phyloP scores from a whole-genome alignment of 2,797 vertebrate genomes.

The Jordanella pulchra region DNA sequence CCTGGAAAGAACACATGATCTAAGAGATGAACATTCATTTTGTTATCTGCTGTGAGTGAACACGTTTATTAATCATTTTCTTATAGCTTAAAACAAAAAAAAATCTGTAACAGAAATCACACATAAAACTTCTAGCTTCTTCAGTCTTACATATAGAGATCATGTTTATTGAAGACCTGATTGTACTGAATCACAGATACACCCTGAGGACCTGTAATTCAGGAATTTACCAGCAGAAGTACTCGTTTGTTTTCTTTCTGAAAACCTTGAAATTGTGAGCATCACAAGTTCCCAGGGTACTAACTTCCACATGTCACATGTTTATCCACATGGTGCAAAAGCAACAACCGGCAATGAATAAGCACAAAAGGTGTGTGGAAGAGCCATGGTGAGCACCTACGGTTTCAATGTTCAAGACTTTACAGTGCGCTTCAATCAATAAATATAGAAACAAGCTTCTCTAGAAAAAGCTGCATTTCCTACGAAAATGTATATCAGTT shows the following conservation, averaged over 20 bases:
- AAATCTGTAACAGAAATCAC: too few relatives aligned
- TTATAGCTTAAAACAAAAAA: too few relatives aligned
- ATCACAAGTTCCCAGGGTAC: not conserved
- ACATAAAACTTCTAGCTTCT: not conserved
- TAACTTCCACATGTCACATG: constrained; percentile 1
- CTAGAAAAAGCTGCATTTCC: too few relatives aligned
- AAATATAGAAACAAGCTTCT: not conserved
- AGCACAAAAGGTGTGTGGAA: not conserved
- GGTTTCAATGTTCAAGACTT: not conserved
- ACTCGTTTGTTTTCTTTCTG: not conserved
- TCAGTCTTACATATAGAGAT: not conserved
- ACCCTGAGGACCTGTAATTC: not conserved
- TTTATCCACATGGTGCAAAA: not conserved
- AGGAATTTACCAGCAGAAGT: not conserved
- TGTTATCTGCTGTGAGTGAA: too few relatives aligned
- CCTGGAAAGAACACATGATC: too few relatives aligned
- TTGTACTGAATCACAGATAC: not conserved
- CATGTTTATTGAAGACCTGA: not conserved
- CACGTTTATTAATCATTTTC: too few relatives aligned
- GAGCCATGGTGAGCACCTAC: not conserved
- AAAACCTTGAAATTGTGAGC: not conserved
- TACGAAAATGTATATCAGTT: too few relatives aligned
- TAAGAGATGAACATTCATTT: too few relatives aligned
- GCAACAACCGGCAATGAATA: not conserved
- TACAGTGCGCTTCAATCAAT: not conserved